Conservation (phyloP, 2,113 vertebrate genomes). For the Phaetusa simplex region DNA sequence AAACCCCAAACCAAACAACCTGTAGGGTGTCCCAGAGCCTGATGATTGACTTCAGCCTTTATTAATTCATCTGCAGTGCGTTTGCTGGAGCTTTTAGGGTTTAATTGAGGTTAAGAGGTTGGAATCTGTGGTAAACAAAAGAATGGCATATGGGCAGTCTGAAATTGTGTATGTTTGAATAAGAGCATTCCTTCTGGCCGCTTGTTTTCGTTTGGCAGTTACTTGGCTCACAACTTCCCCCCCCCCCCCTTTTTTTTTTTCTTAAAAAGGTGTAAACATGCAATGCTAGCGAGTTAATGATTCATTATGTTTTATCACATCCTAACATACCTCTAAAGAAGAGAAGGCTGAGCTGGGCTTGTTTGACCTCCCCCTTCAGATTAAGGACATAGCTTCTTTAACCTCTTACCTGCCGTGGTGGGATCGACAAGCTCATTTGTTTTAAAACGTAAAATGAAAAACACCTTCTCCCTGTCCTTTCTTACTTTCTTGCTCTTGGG, state of each 20-base stretch:
- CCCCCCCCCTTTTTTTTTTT: background rate
- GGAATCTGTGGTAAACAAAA: constrained; percentile 50
- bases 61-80: constrained; percentile 54
- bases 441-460: background rate
- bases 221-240: background rate
- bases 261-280: background rate
- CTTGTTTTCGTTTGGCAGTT: constrained; percentile 13
- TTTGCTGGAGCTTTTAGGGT: constrained; percentile 33
- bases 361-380: constrained; percentile 21
- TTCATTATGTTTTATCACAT: constrained; percentile 45
- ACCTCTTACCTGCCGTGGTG: background rate
- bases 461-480: background rate
- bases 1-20: background rate
- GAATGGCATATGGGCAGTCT: constrained; percentile 43
- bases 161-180: constrained; percentile 39
- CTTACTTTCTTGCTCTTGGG: background rate
- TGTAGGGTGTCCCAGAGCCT: background rate
- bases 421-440: background rate
- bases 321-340: constrained; percentile 2
- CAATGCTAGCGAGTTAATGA: constrained; percentile 36
- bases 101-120: constrained; percentile 69
- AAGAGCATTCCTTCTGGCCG: constrained; percentile 21
- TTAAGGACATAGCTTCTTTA: background rate
- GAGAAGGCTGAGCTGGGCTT: constrained; percentile 7
- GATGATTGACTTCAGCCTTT: constrained; percentile 35